Evolutionary conservation across 2,113 vertebrate genomes (phyloP), one percentile per base, ranked within the genome.

Genomic region (Bambusicola thoracicus): DNA sequence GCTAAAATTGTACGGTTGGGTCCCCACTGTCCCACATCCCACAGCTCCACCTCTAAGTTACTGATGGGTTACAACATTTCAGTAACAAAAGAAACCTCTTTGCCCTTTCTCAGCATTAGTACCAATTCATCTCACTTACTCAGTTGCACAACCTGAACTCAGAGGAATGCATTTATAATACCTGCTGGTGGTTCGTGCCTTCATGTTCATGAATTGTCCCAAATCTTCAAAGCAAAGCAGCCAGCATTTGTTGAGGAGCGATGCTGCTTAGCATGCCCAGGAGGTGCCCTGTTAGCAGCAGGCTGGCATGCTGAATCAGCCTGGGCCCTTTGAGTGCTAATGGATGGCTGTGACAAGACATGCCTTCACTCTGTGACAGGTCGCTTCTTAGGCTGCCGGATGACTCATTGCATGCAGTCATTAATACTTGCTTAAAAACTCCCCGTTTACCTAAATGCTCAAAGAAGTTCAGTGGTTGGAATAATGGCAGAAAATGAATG

Each of bases 301-400:
- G 48, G 8, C 0, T 58, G 40, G 29, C 8, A 14, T 6, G 46
- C 30, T 48, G 69, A 46, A 25, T 29, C 70, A 89, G 81, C 59
- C 32, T 20, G 5, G 38, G 11, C 38, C 49, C 38, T 62, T 30
- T 46, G 38, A 53, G 75, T 44, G 59, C 25, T n/a, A 29, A 41
- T 0, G 20, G 19, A 18, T 1, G 1, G 43, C 69, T 85, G 12
- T 56, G 58, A 44, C 2, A 3, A 82, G 36, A 44, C 0, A 0
- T 7, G 43, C 4, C 48, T 51, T 81, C 17, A 9, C 44, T 36
- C 43, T 22, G 5, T 1, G 25, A 38, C 46, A 65, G 29, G 51
- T 11, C 5, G 0, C 51, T n/a, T 55, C 53, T 43, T 3, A 43
- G 14, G 13, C 2, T n/a, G 36, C 9, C 15, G 6, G 38, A 16